Base-by-base conservation (phyloP, 2,888 invertebrate species). In the Mimas tiliae region DNA sequence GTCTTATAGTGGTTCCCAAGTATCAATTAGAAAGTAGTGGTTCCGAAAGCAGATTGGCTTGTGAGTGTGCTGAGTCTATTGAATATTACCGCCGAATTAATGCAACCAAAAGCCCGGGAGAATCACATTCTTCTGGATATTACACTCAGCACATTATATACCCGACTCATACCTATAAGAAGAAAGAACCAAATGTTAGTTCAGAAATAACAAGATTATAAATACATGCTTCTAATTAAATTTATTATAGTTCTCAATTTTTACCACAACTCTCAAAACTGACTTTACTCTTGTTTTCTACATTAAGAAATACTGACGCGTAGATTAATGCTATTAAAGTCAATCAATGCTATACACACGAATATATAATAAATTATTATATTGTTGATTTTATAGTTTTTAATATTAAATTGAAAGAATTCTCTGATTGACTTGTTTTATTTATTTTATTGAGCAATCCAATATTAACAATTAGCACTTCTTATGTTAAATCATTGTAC, bases 201-300 rank as follows among this genome's bases (percentile, higher is more conserved):
- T 96, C 96, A 65, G 96, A 96, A 90, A 95, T 96, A 74, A 96
- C 96, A 67, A 94, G 96, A 75, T 92, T 96, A 80, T 96, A 77
- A 77, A 50, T 42, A 55, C 16, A 19, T 55, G 33, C 16, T 38
- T 55, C 9, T 16, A 9, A 38, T 55, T 19, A 16, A 16, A 7
- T 48, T 16, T 38, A 38, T 16, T 3, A 16, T 53, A 55, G 38
- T 16, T 21, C 12, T 38, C 19, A 58, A 11, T 16, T 42, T 42
- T 11, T 42, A 38, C 19, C 9, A 38, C 16, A 38, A 38, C 9
- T 38, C n/a, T 19, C 34, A 11, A 38, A 42, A 58, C 42, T 58
- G 9, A 11, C n/a, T 34, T 48, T 58, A 6, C 19, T 38, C 21
- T 19, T 21, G 11, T 58, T 58, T 58, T 42, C 8, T 58, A 42